A percentile compares a stretch with the other conserved stretches of the same genome.
Evolutionary conservation across 2,113 vertebrate genomes (phyloP).

Genomic region (Beaufortia kweichowensis): DNA sequence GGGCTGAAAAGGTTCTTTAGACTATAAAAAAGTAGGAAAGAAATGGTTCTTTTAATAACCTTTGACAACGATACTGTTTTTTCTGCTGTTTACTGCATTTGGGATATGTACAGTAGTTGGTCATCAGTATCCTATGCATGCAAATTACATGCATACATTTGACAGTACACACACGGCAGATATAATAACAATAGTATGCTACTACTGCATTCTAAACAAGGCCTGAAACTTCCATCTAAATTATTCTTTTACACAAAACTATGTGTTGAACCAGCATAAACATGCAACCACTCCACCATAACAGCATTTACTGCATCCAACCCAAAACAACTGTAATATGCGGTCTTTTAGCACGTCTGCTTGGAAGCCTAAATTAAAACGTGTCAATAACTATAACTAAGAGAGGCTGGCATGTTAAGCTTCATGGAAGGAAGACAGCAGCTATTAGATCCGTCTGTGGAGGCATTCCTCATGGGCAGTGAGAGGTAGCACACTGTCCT

Average conservation of each 20-base stretch:
- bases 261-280: constrained; percentile 31
- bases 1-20: too few relatives aligned
- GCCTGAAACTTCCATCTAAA: neutral
- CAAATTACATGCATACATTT: neutral
- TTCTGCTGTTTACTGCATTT: too few relatives aligned
- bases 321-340: constrained; percentile 22
- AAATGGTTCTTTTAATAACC: too few relatives aligned
- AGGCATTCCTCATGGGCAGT: constrained; percentile 52
- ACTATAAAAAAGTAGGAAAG: too few relatives aligned
- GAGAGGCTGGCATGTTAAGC: constrained; percentile 49
- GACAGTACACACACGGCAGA: neutral
- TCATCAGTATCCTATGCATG: neutral
- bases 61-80: too few relatives aligned
- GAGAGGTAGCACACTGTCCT: constrained; percentile 61
- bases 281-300: constrained; percentile 28
- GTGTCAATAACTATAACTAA: constrained; percentile 44
- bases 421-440: constrained; percentile 48
- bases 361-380: constrained; percentile 54
- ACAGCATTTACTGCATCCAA: constrained; percentile 31
- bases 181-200: neutral
- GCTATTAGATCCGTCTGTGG: constrained; percentile 65
- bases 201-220: neutral
- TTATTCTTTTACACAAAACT: constrained; percentile 7
- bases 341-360: constrained; percentile 19
- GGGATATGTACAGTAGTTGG: neutral